phyloP scores from a whole-genome alignment of 2,797 vertebrate genomes.

The Pangasius larnaudii region DNA sequence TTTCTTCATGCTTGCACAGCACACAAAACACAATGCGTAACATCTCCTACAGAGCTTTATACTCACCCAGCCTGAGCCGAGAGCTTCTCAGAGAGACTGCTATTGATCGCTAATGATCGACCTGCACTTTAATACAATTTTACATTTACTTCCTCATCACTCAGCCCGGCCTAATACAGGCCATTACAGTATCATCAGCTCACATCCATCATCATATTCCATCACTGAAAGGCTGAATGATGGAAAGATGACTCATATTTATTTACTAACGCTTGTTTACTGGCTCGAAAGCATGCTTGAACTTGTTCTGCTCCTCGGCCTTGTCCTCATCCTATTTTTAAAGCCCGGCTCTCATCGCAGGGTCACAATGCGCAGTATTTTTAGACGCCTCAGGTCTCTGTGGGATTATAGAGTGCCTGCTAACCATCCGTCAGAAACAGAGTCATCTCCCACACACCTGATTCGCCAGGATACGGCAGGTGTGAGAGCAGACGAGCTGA shows the following conservation, averaged over 20 bases:
- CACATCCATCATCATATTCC: background rate
- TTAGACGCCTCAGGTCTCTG: constrained; percentile 43
- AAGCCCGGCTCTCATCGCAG: constrained; percentile 8
- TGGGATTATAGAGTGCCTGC: constrained; percentile 26
- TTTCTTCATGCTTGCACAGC: background rate
- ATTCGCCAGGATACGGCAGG: background rate
- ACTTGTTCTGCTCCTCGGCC: background rate
- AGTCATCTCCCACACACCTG: background rate
- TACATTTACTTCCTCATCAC: background rate
- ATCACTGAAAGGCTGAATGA: background rate
- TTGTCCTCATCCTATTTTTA: background rate
- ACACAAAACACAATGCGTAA: background rate
- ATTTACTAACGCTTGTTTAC: background rate
- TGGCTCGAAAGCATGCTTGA: background rate
- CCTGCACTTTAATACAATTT: background rate
- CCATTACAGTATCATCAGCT: background rate
- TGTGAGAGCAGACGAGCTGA: background rate
- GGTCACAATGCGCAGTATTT: constrained; percentile 38
- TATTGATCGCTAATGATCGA: background rate
- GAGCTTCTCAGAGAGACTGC: background rate
- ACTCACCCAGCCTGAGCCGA: background rate
- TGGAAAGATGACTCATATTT: too few relatives aligned
- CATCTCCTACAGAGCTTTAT: background rate
- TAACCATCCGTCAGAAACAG: background rate
- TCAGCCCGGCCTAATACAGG: background rate